Conservation (phyloP, 53 echinoderm and acorn worm genomes). For the Zoroaster sp. region DNA sequence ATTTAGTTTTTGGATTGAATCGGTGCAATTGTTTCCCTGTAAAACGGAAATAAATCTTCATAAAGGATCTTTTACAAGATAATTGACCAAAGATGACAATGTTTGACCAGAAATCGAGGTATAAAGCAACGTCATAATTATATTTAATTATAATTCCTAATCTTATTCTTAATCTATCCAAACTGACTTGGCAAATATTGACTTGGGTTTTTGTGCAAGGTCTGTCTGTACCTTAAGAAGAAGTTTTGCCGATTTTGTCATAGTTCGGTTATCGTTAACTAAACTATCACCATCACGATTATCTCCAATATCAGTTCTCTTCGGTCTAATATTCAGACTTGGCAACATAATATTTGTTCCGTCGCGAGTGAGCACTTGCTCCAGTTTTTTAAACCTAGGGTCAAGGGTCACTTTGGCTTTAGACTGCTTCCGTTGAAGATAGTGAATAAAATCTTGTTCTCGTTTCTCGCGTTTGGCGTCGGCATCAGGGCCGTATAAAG, state of each 20-base stretch:
- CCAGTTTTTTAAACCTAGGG: constrained; percentile 60
- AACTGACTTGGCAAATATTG: constrained; percentile 47
- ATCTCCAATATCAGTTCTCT: not conserved
- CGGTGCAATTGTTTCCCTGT: too few relatives aligned
- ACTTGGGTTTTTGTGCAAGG: constrained; percentile 30
- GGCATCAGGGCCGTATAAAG: constrained; percentile 74
- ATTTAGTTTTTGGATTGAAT: too few relatives aligned
- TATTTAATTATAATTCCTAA: too few relatives aligned
- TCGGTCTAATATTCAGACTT: not conserved
- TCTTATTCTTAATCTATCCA: constrained; percentile 42
- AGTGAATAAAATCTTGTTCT: constrained; percentile 49
- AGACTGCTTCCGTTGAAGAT: constrained; percentile 56
- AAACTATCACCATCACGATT: not conserved
- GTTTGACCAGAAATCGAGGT: too few relatives aligned
- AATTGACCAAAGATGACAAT: too few relatives aligned
- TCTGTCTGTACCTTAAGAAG: constrained; percentile 11
- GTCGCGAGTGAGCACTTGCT: constrained; percentile 38
- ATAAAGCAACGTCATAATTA: too few relatives aligned
- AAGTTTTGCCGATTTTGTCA: constrained; percentile 31
- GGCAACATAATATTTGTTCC: not conserved
- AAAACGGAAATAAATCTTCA: too few relatives aligned
- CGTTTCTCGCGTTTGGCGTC: constrained; percentile 63
- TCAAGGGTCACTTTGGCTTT: constrained; percentile 60
- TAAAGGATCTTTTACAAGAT: too few relatives aligned
- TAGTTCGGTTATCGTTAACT: not conserved